Evolutionary conservation across 2,797 vertebrate genomes (phyloP), one percentile per base, ranked within the genome.

Genomic region (Aplochiton taeniatus): DNA sequence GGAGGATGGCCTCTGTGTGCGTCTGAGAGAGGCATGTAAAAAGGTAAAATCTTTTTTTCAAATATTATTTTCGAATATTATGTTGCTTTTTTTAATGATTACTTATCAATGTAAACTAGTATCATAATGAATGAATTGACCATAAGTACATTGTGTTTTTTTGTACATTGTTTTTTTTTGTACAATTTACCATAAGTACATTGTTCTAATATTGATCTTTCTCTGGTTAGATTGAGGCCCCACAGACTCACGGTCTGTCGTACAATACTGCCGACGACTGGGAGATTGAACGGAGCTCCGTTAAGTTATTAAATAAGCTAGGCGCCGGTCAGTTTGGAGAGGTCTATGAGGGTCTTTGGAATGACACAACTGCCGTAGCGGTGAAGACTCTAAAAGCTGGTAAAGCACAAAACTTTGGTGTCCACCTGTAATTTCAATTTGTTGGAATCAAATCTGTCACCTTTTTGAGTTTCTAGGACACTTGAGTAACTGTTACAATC

Each of bases 321-420:
- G 97, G 97, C 43, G 92, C 93, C 0, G 97, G 97, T 8, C 96
- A 98, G 86, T 99, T 97, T 82, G 97, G 97, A 11, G 96, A 98
- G 64, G 97, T 99, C 0, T 96, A 89, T 76, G 93, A 98, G 89
- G 97, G 95, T 18, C 48, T 93, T 8, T 99, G 97, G 97, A 98
- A 98, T 65, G 87, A 92, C 11, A 97, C 91, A 12, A 98, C 94
- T 0, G 52, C 92, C 0, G 96, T 99, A 0, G 97, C 97, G 3
- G 93, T 99, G 46, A 99, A 99, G 88, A 99, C 94, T 2, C 87
- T 98, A 66, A 98, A 96, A 90, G 90, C 91, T 81, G 96, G 97
- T 98, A 93, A 11, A 73, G 11, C 4, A 13, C 17, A 31, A 31
- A 2, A 31, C 31, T n/a, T n/a, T 31, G 31, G 31, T 31, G 31